Evolutionary conservation across 2,888 invertebrate genomes (phyloP).

Genomic region (Acronicta psi): DNA sequence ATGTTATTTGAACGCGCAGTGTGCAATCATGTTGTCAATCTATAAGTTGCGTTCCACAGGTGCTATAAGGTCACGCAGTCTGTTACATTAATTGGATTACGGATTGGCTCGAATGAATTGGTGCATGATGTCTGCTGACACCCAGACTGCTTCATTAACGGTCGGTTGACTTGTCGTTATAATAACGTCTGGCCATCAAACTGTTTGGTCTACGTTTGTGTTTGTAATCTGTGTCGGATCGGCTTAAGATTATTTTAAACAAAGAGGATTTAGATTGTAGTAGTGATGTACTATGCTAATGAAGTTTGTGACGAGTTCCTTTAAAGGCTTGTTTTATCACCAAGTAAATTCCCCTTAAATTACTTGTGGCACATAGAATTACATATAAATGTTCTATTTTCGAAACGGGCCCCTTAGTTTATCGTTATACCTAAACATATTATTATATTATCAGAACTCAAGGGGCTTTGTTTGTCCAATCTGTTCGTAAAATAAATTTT

Average conservation of each 20-base stretch:
- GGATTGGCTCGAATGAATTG: constrained; percentile 71
- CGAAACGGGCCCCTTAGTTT: no score
- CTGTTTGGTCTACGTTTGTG: constrained; percentile 25
- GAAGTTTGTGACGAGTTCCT: no score
- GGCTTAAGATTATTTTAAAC: constrained; percentile 14
- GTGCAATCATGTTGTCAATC: constrained; percentile 43
- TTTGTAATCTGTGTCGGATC: constrained; percentile 17
- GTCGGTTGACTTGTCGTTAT: constrained; percentile 40
- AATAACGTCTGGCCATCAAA: constrained; percentile 33
- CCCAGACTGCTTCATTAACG: constrained; percentile 40
- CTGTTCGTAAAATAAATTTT: no score
- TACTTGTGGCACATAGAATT: no score
- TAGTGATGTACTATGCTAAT: no score
- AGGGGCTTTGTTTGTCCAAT: no score
- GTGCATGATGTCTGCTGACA: constrained; percentile 74
- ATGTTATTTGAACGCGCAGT: constrained; percentile 23
- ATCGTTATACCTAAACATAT: no score
- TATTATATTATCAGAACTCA: no score
- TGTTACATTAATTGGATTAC: constrained; percentile 76
- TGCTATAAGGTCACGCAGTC: constrained; percentile 58
- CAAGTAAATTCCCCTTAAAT: no score
- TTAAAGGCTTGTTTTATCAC: no score
- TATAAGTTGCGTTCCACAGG: constrained; percentile 54
- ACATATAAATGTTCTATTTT: no score
- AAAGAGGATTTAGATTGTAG: not conserved